Percentiles rank a stretch among this genome's conserved stretches.
Conservation (phyloP, 1,140 invertebrate genomes). For the Zophobas atratus region DNA sequence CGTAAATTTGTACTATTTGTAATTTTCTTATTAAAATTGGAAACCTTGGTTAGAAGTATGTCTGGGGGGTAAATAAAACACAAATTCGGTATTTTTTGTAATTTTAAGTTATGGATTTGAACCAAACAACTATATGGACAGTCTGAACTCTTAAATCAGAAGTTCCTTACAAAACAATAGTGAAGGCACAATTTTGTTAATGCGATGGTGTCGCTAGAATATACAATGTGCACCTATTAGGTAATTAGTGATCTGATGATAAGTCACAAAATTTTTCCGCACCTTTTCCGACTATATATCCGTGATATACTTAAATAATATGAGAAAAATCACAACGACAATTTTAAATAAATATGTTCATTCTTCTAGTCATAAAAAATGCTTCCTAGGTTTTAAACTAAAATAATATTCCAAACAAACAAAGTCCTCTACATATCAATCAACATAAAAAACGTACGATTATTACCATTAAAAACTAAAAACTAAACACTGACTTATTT, state of each 20-base stretch:
- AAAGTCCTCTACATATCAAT: conserved; percentile 18
- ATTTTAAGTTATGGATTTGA: conserved; percentile 34
- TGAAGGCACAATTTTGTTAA: conserved; percentile 47
- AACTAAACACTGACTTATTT: conserved; percentile 42
- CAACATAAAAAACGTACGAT: conserved; percentile 31
- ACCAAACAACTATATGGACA: conserved; percentile 32
- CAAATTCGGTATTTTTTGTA: conserved; percentile 33
- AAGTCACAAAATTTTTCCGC: conserved; percentile 21
- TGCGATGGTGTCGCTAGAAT: conserved; percentile 44
- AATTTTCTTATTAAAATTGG: conserved; percentile 23
- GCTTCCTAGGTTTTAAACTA: conserved; percentile 20
- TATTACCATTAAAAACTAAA: conserved; percentile 42
- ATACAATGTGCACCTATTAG: conserved; percentile 38
- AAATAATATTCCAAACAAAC: conserved; percentile 36
- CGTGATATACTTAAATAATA: conserved; percentile 43
- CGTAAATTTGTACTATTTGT: conserved; percentile 17
- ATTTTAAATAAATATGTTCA: conserved; percentile 43
- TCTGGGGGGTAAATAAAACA: conserved; percentile 26
- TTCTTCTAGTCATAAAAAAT: conserved; percentile 36
- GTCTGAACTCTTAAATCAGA: conserved; percentile 45
- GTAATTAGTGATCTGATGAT: conserved; percentile 28
- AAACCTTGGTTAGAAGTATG: neutral
- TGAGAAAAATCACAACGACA: conserved; percentile 47
- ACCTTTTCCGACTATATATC: conserved; percentile 27
- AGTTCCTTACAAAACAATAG: conserved; percentile 42